Evolutionary conservation across 1,140 invertebrate species (phyloP).

Genomic region (Ceratosolen solmsi): DNA sequence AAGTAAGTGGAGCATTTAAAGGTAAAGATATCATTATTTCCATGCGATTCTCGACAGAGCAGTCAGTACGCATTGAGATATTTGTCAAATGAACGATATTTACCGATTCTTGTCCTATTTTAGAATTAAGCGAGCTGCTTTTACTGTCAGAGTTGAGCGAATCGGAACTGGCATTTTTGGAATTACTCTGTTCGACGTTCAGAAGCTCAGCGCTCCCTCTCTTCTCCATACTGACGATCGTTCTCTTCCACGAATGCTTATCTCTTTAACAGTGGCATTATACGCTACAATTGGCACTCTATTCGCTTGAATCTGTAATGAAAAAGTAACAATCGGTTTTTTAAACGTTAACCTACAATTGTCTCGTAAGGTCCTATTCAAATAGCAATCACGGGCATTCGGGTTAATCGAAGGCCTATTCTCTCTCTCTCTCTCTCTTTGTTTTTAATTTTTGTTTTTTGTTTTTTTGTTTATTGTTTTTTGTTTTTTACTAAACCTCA

Average conservation of each 20-base stretch:
- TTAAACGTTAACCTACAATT: too few relatives aligned
- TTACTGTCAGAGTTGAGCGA: constrained; percentile 87
- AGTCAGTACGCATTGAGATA: constrained; percentile 9
- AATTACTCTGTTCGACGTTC: constrained; percentile 72
- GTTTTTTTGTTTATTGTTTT: too few relatives aligned
- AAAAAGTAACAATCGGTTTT: too few relatives aligned
- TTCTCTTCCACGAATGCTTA: constrained; percentile 13
- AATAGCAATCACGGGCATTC: too few relatives aligned
- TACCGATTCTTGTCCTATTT: constrained; percentile 84
- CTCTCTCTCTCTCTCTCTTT: too few relatives aligned
- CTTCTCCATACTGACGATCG: constrained; percentile 69
- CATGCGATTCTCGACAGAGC: neutral
- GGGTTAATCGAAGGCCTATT: too few relatives aligned
- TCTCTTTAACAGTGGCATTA: constrained; percentile 33
- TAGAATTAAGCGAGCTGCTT: constrained; percentile 87
- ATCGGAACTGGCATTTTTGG: constrained; percentile 83
- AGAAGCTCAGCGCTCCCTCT: constrained; percentile 73
- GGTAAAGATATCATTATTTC: constrained; percentile 16
- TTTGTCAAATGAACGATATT: constrained; percentile 53
- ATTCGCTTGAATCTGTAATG: neutral
- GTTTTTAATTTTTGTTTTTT: too few relatives aligned
- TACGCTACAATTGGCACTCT: constrained; percentile 1
- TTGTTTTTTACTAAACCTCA: too few relatives aligned
- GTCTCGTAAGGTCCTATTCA: too few relatives aligned
- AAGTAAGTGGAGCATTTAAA: constrained; percentile 33